Percentiles rank a stretch among this genome's conserved stretches.
phyloP scores from a whole-genome alignment of 2,797 vertebrate species.

The Limosa lapponica region DNA sequence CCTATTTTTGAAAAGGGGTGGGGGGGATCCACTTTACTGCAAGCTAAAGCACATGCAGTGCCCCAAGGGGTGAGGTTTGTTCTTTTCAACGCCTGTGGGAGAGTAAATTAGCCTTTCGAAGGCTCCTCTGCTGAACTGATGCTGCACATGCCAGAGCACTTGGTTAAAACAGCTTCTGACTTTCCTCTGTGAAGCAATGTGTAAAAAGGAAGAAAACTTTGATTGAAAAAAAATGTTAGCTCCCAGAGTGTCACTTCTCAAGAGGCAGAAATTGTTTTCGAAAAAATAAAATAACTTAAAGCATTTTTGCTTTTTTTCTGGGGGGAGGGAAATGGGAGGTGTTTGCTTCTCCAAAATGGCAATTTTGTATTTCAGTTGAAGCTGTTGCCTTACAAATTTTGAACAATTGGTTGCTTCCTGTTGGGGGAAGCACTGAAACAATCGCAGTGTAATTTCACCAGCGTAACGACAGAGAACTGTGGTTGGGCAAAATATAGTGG shows the following conservation, averaged over 20 bases:
- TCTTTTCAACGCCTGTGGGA: background rate
- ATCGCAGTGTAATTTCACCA: background rate
- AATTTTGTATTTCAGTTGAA: background rate
- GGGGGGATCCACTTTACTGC: background rate
- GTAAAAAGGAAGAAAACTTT: background rate
- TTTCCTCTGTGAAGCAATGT: background rate
- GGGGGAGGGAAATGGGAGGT: rapidly evolving
- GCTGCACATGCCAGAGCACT: background rate
- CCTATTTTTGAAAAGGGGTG: background rate
- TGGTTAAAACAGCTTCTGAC: background rate
- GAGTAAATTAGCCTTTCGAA: background rate
- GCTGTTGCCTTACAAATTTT: background rate
- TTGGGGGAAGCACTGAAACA: background rate
- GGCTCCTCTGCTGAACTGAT: rapidly evolving
- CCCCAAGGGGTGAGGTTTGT: background rate
- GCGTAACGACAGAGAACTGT: background rate
- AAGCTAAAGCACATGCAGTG: background rate
- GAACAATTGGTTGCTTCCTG: conserved; percentile 21
- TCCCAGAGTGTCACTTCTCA: background rate
- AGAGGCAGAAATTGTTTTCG: background rate
- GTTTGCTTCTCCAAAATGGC: background rate
- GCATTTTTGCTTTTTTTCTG: background rate
- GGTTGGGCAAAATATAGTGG: background rate
- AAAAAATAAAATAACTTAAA: background rate
- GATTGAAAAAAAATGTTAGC: background rate